Percentiles rank a stretch among this genome's conserved stretches.
Evolutionary conservation across 1,140 invertebrate species (phyloP).

Genomic region (Aphelenchoides besseyi): DNA sequence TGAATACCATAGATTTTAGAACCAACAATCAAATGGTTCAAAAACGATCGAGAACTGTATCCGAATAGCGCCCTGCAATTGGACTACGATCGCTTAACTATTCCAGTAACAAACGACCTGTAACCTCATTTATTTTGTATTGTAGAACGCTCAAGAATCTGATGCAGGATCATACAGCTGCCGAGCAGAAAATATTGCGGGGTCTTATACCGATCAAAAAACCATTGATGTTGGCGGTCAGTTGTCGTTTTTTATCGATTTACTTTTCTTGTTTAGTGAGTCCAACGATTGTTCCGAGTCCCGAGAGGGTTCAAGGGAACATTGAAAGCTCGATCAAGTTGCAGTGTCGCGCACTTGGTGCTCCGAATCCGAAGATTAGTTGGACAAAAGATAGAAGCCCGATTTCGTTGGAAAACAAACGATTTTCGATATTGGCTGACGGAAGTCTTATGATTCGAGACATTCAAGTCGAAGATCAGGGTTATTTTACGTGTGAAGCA

Average conservation of each 20-base stretch:
- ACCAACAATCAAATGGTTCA: constrained; percentile 65
- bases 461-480: constrained; percentile 47
- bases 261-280: constrained; percentile 54
- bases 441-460: constrained; percentile 51
- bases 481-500: constrained; percentile 64
- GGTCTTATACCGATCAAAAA: constrained; percentile 58
- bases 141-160: constrained; percentile 52
- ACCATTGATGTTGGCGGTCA: constrained; percentile 65
- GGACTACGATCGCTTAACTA: constrained; percentile 37
- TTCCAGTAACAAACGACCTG: constrained; percentile 28
- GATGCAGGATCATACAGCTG: constrained; percentile 64
- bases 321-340: constrained; percentile 64
- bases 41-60: constrained; percentile 58
- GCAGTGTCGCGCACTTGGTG: constrained; percentile 60
- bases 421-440: constrained; percentile 50
- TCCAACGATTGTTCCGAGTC: constrained; percentile 62
- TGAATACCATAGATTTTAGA: too few species aligned
- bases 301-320: constrained; percentile 60
- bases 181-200: constrained; percentile 65
- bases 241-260: constrained; percentile 26
- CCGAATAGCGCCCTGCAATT: constrained; percentile 32
- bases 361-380: constrained; percentile 58
- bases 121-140: neutral
- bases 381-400: constrained; percentile 58
- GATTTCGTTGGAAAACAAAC: constrained; percentile 37